Evolutionary conservation across 2,888 invertebrate species (phyloP), one percentile per base, ranked within the genome.

Genomic region (Mechanitis messenoides): DNA sequence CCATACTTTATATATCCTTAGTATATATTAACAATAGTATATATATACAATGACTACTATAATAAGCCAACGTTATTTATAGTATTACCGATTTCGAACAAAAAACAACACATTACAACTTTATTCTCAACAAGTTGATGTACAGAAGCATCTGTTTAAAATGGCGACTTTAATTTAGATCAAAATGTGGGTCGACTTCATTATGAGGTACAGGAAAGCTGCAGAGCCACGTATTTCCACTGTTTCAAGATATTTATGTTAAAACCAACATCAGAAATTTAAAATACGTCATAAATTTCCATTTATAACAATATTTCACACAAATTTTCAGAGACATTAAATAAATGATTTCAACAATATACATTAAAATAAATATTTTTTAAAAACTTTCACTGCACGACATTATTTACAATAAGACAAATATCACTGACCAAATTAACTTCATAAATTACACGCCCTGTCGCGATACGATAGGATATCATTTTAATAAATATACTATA

Each of bases 391-490:
- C 58, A 62, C 50, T 47, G 12, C 61, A 59, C 61, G 42, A 61
- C 61, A 45, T n/a, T 50, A 33, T 45, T 45, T 20, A 59, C 47
- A 20, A 55, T 47, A 53, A 35, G 47, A 45, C 54, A 58, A 55
- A 53, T 38, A 53, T 55, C 58, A 63, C 63, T 60, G 60, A 47
- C 33, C 55, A 58, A 60, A 63, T 63, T 64, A 61, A 35, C 45
- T 35, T 33, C 50, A 56, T 58, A 59, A 33, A 53, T 62, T 38
- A 58, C 28, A 58, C 2, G 33, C 42, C 45, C 45, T 54, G 38
- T 62, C 61, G 62, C 62, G 62, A 20, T 20, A 20, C 54, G 38
- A 50, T 50, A 50, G 3, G 50, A 50, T 50, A 50, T 50, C 50
- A 31, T 47, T 47, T 47, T 47, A 47, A 47, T 47, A 47, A 47